These are phyloP conservation scores for Benitochromis conjunctus DNA, from an alignment of 2,113 vertebrate genomes.

Conservation along the genomic window DNA sequence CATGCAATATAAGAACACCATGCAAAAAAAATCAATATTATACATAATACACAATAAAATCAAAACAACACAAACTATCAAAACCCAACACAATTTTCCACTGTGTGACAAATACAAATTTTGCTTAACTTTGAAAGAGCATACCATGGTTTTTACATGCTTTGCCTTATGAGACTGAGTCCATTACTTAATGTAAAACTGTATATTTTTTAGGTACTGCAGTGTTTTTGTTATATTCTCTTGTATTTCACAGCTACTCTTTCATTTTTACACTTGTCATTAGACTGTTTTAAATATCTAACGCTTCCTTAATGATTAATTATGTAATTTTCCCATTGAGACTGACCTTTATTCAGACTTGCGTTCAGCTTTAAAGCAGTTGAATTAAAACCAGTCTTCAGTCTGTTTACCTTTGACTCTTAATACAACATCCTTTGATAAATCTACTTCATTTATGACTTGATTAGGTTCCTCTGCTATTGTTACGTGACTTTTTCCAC, in stretches of 20 bases:
- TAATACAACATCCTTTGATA: neutral
- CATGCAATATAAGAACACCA: too few relatives aligned
- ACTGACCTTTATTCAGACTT: neutral
- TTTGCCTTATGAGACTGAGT: neutral
- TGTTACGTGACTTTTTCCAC: neutral
- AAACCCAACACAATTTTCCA: too few relatives aligned
- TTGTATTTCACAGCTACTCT: neutral
- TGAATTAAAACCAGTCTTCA: neutral
- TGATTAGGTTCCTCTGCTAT: neutral
- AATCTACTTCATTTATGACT: neutral
- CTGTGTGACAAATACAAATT: neutral
- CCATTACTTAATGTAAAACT: neutral
- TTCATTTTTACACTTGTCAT: neutral
- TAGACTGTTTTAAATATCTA: neutral
- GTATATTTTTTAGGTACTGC: fast-evolving
- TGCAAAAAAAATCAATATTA: too few relatives aligned
- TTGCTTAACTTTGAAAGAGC: neutral
- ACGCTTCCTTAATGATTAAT: neutral
- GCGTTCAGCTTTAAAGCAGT: neutral
- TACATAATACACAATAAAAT: too few relatives aligned
- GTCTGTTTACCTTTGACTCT: neutral
- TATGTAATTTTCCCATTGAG: neutral
- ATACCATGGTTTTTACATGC: neutral
- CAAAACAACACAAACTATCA: too few relatives aligned
- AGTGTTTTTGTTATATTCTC: neutral